Base-by-base conservation (phyloP, 2,113 vertebrate species). In the Phoenicopterus ruber region DNA sequence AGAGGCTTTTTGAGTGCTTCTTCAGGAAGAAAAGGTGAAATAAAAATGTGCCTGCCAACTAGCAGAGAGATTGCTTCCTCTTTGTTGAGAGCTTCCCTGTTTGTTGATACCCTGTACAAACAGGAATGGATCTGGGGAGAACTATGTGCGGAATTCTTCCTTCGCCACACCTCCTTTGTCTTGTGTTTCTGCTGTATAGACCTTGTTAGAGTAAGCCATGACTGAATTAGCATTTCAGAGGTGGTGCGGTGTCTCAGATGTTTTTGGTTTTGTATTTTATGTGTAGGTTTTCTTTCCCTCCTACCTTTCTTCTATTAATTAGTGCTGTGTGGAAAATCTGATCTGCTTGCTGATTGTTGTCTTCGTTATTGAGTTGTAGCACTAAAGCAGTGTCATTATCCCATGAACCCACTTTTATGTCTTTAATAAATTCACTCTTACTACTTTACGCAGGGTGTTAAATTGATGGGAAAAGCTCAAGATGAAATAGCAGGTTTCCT, bases 341-440 rank as follows among this genome's bases (percentile, higher is more conserved):
- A 87, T 95, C 77, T 81, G 59, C 91, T 97, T 94, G 73, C 78
- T 81, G 79, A 82, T 89, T 81, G 62, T 81, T 63, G 54, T 78
- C 93, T 80, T 95, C 50, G 22, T 94, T 95, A 94, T 34, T 65
- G 72, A 96, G 46, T 71, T 94, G 70, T 77, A 84, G 71, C 54
- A 44, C 34, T 92, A 90, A 96, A 88, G 73, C n/a, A 44, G 34
- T 96, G 79, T 81, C 79, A 50, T 97, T 94, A 89, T 86, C 59
- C 76, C 24, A 44, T 83, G 76, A 78, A 74, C 61, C 36, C 87
- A 54, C 65, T 85, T 91, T 84, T 65, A 47, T 55, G 42, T 69
- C 70, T 85, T 81, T 83, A 94, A 84, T 91, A 88, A 82, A 87
- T 84, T 91, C 47, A 66, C 57, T 73, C 52, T 80, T 88, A 50